Percentiles rank a stretch among this genome's conserved stretches.
These are phyloP conservation scores for Esox lucius DNA, from an alignment of 2,797 vertebrate species.

Conservation along the genomic window DNA sequence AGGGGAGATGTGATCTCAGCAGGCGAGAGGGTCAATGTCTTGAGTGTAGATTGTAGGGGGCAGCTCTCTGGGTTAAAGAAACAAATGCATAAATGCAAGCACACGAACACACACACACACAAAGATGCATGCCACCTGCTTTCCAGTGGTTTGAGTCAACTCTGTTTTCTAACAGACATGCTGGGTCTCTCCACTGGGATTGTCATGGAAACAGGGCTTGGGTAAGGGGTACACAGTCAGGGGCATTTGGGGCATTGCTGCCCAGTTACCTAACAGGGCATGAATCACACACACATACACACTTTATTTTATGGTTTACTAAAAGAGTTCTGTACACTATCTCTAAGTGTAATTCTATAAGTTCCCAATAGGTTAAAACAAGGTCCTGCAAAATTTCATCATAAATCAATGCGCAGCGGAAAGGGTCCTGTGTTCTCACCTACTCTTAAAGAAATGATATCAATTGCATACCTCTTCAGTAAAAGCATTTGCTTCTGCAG, in stretches of 20 bases:
- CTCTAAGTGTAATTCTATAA: conserved; percentile 13
- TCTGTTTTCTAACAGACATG: conserved; percentile 65
- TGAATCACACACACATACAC: conserved; percentile 11
- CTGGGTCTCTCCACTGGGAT: conserved; percentile 55
- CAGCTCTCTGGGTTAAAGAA: not conserved
- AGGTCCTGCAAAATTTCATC: not conserved
- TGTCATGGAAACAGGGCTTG: conserved; percentile 60
- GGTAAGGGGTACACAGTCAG: conserved; percentile 15
- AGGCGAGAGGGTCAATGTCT: not conserved
- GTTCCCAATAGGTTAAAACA: conserved; percentile 6
- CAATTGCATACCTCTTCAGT: not conserved
- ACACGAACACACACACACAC: not conserved
- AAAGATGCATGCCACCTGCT: conserved; percentile 20
- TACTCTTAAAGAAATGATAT: not conserved
- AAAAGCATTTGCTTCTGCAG: not conserved
- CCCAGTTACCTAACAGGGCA: conserved; percentile 20
- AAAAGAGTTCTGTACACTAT: not conserved
- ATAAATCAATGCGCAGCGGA: not conserved
- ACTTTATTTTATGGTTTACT: conserved; percentile 9
- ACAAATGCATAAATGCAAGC: conserved; percentile 1
- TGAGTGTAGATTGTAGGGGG: not conserved
- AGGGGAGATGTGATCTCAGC: not conserved
- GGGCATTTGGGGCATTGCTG: conserved; percentile 24
- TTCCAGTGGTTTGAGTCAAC: conserved; percentile 48
- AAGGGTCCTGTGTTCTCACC: not conserved